A percentile compares a stretch with the other conserved stretches of the same genome.
These are phyloP conservation scores for Ptychobarbus kaznakovi DNA, from an alignment of 2,797 vertebrate genomes.

Conservation along the genomic window DNA sequence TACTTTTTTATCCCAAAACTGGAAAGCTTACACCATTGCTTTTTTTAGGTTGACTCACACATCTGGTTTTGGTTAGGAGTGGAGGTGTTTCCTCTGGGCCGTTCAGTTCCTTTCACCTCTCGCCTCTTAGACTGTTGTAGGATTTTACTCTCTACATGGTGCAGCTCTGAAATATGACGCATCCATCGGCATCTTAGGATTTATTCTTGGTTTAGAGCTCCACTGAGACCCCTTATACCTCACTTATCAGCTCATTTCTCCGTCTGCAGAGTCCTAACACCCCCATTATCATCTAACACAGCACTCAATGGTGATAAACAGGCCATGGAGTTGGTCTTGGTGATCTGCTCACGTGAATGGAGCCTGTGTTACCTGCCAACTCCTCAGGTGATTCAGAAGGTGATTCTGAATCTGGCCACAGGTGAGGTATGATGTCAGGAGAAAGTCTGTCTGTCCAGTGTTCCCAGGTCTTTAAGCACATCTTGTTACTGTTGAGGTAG, in stretches of 20 bases:
- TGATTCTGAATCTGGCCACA: conserved; percentile 1
- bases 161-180: conserved; percentile 49
- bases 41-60: conserved; percentile 58
- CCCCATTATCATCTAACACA: conserved; percentile 30
- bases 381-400: conserved; percentile 17
- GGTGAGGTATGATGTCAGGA: conserved; percentile 53
- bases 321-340: conserved; percentile 37
- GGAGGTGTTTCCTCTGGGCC: conserved; percentile 48
- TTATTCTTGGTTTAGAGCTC: conserved; percentile 52
- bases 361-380: conserved; percentile 35
- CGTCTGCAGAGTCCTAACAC: conserved; percentile 36
- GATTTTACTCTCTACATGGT: conserved; percentile 42
- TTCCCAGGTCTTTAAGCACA: conserved; percentile 66
- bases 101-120: conserved; percentile 53
- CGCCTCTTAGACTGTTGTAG: conserved; percentile 11
- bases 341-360: conserved; percentile 30
- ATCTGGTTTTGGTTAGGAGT: conserved; percentile 73
- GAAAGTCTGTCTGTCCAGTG: conserved; percentile 61
- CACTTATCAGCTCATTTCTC: conserved; percentile 57
- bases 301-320: conserved; percentile 43
- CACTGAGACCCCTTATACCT: conserved; percentile 42
- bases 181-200: conserved; percentile 33
- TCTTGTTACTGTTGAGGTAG: conserved; percentile 67
- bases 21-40: conserved; percentile 16
- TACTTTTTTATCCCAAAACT: background rate